These are phyloP conservation scores for Cottus gobio DNA, from an alignment of 2,113 vertebrate genomes.

Conservation along the genomic window DNA sequence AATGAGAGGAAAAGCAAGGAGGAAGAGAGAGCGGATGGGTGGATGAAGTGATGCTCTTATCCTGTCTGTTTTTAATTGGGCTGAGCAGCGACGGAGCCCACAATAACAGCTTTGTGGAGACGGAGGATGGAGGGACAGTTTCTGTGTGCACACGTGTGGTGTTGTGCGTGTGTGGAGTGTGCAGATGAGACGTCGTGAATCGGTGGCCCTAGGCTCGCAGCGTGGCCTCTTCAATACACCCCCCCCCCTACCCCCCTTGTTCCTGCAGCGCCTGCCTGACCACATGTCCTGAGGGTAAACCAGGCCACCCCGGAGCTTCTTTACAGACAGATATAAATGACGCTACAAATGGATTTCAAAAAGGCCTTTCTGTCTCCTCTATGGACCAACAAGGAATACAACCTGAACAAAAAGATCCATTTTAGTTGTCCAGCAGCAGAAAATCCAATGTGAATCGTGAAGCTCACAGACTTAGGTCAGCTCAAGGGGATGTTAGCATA, in stretches of 20 bases:
- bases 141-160: constrained; percentile 64
- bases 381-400: background rate
- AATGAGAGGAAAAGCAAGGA: constrained; percentile 62
- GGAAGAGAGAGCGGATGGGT: constrained; percentile 54
- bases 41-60: constrained; percentile 70
- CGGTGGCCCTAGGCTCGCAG: constrained; percentile 51
- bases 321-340: constrained; percentile 16
- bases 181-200: constrained; percentile 72
- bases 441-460: background rate
- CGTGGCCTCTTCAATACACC: constrained; percentile 50
- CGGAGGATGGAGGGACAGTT: constrained; percentile 35
- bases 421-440: background rate
- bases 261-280: constrained; percentile 57
- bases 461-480: background rate
- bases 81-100: constrained; percentile 60
- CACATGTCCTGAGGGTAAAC: constrained; percentile 72
- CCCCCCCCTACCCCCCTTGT: constrained; percentile 64
- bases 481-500: constrained; percentile 30
- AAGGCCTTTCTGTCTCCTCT: background rate
- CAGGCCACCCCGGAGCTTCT: constrained; percentile 71
- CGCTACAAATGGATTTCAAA: constrained; percentile 25
- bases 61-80: constrained; percentile 75
- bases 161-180: constrained; percentile 52
- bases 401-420: background rate
- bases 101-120: constrained; percentile 74